phyloP scores from a whole-genome alignment of 2,888 invertebrate species.

The Meliscaeva auricollis region DNA sequence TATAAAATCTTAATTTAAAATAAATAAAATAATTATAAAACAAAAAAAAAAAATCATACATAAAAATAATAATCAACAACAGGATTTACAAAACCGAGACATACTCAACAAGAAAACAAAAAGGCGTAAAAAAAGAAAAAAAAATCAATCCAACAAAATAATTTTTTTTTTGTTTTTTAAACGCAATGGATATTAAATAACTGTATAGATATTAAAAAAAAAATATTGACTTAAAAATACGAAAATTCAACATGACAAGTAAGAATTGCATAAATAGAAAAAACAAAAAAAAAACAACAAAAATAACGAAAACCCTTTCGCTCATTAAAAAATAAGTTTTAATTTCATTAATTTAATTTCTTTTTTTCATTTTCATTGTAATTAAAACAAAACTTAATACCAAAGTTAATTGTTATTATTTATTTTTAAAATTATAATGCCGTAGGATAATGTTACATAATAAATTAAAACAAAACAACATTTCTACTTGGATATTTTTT shows the following conservation, averaged over 20 bases:
- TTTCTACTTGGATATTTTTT: conserved; percentile 57
- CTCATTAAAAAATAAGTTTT: conserved; percentile 49
- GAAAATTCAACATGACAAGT: conserved; percentile 41
- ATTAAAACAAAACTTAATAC: conserved; percentile 77
- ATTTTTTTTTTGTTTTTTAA: not conserved
- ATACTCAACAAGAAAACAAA: conserved; percentile 50
- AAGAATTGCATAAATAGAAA: conserved; percentile 51
- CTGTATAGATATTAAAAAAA: conserved; percentile 42
- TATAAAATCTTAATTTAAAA: conserved; percentile 43
- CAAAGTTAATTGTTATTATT: conserved; percentile 81
- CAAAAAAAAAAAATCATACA: conserved; percentile 3
- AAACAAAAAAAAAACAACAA: not conserved
- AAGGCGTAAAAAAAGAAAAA: conserved; percentile 25
- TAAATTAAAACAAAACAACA: conserved; percentile 71
- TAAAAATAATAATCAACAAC: conserved; percentile 43
- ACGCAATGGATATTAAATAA: conserved; percentile 53
- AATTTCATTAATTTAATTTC: not conserved
- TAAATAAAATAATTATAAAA: conserved; percentile 12
- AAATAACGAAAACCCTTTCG: conserved; percentile 48
- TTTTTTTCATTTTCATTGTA: not conserved
- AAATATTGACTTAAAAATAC: conserved; percentile 38
- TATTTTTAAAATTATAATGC: conserved; percentile 46
- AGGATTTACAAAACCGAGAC: conserved; percentile 54
- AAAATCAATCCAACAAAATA: conserved; percentile 44
- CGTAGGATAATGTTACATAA: conserved; percentile 69